Evolutionary conservation across 2,113 vertebrate genomes (phyloP).

Genomic region (Accipiter cooperii): DNA sequence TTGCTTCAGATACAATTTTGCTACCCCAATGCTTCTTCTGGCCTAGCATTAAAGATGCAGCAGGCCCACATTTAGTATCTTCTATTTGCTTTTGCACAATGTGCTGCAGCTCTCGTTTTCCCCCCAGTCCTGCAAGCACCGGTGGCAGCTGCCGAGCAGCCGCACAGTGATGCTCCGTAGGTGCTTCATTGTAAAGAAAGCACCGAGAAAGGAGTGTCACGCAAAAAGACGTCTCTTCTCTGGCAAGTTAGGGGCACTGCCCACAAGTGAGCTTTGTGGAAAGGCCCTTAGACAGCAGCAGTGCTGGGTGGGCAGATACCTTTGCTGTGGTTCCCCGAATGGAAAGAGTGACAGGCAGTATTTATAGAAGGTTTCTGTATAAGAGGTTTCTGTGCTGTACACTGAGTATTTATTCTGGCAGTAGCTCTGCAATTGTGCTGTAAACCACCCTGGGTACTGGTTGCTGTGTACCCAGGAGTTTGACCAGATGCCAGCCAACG

Average conservation of each 20-base stretch:
- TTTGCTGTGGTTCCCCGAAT: accelerated
- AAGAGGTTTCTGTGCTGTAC: background rate
- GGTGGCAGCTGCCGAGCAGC: background rate
- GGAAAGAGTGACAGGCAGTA: background rate
- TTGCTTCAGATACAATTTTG: conserved; percentile 2
- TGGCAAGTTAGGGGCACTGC: background rate
- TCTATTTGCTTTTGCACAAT: background rate
- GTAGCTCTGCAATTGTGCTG: background rate
- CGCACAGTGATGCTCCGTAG: accelerated
- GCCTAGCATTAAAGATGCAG: too few species aligned
- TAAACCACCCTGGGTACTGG: background rate
- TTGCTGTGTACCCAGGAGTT: background rate
- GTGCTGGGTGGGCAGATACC: background rate
- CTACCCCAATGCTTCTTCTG: background rate
- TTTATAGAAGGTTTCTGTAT: background rate
- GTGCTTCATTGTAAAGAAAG: background rate
- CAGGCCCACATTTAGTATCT: background rate
- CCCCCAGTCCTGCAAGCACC: background rate
- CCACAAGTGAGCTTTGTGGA: background rate
- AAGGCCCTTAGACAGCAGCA: background rate
- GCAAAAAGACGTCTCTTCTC: background rate
- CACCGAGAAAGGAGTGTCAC: background rate
- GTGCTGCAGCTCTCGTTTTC: background rate
- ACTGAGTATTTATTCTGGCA: background rate
- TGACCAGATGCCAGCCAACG: background rate